These are phyloP conservation scores for Acanthaster planci DNA, from an alignment of 35 echinoderm and acorn worm genomes.

Conservation along the genomic window DNA sequence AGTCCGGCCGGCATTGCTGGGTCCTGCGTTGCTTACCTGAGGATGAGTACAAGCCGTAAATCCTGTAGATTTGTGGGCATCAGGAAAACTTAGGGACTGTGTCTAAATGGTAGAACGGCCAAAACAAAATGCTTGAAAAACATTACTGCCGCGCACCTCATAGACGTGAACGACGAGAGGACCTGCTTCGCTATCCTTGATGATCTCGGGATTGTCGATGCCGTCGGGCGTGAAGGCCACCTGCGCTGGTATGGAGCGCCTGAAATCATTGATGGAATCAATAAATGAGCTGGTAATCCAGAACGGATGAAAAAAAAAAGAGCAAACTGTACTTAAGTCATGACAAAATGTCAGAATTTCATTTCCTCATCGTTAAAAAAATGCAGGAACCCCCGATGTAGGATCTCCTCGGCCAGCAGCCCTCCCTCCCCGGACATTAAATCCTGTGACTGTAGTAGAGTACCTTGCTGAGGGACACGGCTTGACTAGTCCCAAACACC, in stretches of 20 bases:
- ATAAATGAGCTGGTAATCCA: background rate
- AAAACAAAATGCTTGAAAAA: too few relatives aligned
- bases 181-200: constrained; percentile 40
- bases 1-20: constrained; percentile 31
- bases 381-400: too few relatives aligned
- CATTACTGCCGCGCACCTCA: constrained; percentile 40
- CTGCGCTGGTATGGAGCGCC: constrained; percentile 34
- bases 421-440: too few relatives aligned
- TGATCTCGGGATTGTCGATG: constrained; percentile 10
- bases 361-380: too few relatives aligned
- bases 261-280: constrained; percentile 7
- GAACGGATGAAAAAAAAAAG: background rate
- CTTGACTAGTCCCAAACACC: too few relatives aligned
- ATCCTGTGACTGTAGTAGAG: too few relatives aligned
- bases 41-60: background rate
- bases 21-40: constrained; percentile 33
- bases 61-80: too few relatives aligned
- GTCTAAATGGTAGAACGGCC: too few relatives aligned
- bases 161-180: constrained; percentile 45
- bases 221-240: background rate
- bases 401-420: too few relatives aligned
- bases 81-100: too few relatives aligned
- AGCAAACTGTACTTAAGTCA: background rate
- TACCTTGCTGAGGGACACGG: too few relatives aligned
- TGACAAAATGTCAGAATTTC: background rate